A percentile compares a stretch with the other conserved stretches of the same genome.
phyloP scores from a whole-genome alignment of 2,113 vertebrate species.

The Bambusicola thoracicus region DNA sequence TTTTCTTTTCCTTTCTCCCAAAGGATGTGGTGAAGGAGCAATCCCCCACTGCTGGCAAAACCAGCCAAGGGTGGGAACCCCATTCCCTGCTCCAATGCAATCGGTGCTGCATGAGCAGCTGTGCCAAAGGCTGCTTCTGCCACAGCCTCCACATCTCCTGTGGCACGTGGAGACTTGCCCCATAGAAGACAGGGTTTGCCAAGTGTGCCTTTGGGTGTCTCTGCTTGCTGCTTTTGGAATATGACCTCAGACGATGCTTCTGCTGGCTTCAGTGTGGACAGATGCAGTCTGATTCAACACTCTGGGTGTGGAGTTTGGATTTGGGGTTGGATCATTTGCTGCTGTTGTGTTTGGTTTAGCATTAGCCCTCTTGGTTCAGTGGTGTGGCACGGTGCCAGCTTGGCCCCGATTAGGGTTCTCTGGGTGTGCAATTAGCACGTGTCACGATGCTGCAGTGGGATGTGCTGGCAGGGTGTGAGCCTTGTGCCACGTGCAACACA shows the following conservation, averaged over 20 bases:
- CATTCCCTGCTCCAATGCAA: neutral
- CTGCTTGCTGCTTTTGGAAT: neutral
- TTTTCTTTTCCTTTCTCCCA: neutral
- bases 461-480: neutral
- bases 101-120: neutral
- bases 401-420: neutral
- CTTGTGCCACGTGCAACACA: neutral
- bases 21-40: rapidly evolving
- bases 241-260: rapidly evolving
- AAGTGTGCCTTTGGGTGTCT: neutral
- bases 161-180: neutral
- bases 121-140: neutral
- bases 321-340: rapidly evolving
- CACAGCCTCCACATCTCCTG: neutral
- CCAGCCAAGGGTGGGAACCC: neutral
- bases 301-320: neutral
- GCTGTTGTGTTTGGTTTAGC: neutral
- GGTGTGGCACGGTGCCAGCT: neutral
- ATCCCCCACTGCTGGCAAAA: neutral
- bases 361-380: neutral
- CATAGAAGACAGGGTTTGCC: neutral
- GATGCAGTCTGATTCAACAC: neutral
- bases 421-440: neutral
- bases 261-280: neutral
- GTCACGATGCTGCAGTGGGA: neutral